These are phyloP conservation scores for Rhincodon typus DNA, from an alignment of 2,797 vertebrate species.

Conservation along the genomic window DNA sequence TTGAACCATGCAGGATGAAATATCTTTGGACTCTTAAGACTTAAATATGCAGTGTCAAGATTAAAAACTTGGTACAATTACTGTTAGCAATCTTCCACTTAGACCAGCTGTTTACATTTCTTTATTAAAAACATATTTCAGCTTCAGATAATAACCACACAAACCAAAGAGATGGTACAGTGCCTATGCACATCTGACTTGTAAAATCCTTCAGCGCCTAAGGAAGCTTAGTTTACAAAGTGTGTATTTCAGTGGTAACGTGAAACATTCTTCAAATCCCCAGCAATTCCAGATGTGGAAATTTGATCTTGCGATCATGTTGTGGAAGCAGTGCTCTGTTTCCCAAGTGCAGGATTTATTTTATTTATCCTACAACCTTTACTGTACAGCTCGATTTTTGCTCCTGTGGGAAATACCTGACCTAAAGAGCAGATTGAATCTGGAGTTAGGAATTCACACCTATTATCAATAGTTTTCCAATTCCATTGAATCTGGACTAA, in stretches of 20 bases:
- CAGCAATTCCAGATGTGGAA: constrained; percentile 31
- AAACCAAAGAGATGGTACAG: not conserved
- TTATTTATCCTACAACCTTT: not conserved
- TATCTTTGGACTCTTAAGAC: not conserved
- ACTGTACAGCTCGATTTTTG: not conserved
- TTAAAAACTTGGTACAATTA: not conserved
- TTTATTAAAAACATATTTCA: constrained; percentile 28
- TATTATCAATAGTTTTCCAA: not conserved
- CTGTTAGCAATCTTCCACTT: not conserved
- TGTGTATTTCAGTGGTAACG: constrained; percentile 17
- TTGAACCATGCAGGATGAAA: not conserved
- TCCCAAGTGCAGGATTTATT: not conserved
- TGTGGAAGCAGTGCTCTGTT: not conserved
- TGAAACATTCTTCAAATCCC: not conserved
- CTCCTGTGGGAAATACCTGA: not conserved
- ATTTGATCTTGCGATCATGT: not conserved
- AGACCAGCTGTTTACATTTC: constrained; percentile 2
- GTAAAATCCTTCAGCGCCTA: constrained; percentile 20
- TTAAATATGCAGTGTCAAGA: not conserved
- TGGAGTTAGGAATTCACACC: not conserved
- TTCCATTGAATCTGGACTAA: not conserved
- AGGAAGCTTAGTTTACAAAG: constrained; percentile 15
- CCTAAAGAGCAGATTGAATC: not conserved
- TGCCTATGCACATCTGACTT: not conserved
- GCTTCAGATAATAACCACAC: constrained; percentile 10